Evolutionary conservation across 2,888 invertebrate species (phyloP).

Genomic region (Poecilus cupreus): DNA sequence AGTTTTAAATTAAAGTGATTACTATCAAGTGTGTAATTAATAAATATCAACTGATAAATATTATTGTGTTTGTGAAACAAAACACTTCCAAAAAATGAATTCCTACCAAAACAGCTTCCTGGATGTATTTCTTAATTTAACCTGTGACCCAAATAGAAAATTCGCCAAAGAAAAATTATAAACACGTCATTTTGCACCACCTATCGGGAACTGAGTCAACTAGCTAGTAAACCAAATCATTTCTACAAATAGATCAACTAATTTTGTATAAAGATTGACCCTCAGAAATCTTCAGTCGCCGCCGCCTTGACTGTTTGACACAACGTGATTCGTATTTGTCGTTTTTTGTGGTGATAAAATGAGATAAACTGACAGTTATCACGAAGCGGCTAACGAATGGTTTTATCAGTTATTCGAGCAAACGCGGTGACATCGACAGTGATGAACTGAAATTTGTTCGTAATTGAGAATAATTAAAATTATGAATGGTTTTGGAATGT

Average conservation of each 20-base stretch:
- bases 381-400: neutral
- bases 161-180: slow-evolving; percentile 14
- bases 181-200: neutral
- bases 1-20: too few species aligned
- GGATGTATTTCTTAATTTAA: neutral
- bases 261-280: slow-evolving; percentile 52
- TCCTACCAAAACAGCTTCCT: neutral
- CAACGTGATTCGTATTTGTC: slow-evolving; percentile 11
- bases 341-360: slow-evolving; percentile 17
- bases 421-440: neutral
- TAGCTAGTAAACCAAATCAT: slow-evolving; percentile 40
- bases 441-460: too few species aligned
- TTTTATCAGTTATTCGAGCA: too few species aligned
- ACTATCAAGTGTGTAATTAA: too few species aligned
- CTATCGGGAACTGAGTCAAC: slow-evolving; percentile 22
- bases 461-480: too few species aligned
- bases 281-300: slow-evolving; percentile 42
- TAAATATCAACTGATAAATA: too few species aligned
- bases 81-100: neutral
- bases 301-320: slow-evolving; percentile 6
- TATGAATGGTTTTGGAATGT: neutral
- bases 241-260: slow-evolving; percentile 45
- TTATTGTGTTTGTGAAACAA: neutral
- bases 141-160: slow-evolving; percentile 13
- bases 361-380: slow-evolving; percentile 15